Base-by-base conservation (phyloP, 1,140 invertebrate species). In the Hormaphis cornu region DNA sequence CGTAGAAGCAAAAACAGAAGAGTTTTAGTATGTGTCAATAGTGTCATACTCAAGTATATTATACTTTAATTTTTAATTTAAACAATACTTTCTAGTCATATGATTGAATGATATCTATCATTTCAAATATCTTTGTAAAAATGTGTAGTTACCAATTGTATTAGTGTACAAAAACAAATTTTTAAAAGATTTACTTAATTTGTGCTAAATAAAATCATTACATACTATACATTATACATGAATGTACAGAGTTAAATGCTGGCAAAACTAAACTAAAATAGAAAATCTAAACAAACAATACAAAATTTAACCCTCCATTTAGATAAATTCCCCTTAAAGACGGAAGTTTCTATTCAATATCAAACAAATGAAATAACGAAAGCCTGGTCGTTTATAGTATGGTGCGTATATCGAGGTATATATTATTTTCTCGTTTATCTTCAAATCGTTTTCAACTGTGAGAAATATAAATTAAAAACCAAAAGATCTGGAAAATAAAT, bases 231-330 rank as follows among this genome's bases (percentile, higher is more conserved):
- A n/a, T n/a, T n/a, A n/a, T n/a, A n/a, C n/a, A n/a, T n/a, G n/a
- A n/a, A n/a, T n/a, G n/a, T n/a, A n/a, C n/a, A n/a, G n/a, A n/a
- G 14, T 56, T 22, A 37, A 56, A 24, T 37, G 5, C 20, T 8
- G 20, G 6, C 18, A 40, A 8, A 58, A 58, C 33, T 37, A 24
- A 5, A 56, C 40, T 58, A 37, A 22, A 24, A 24, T 58, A 12
- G 7, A 40, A 37, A 37, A 40, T 40, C 33, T 33, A 20, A 18
- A 14, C 20, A 58, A 3, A 40, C 5, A 22, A 40, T 58, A 58
- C 24, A 37, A 56, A 58, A 58, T 40, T 40, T 56, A 56, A 56
- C 37, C 24, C 30, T 58, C 7, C 33, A 18, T 37, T 56, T 56
- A 22, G 20, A 40, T 58, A 58, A 58, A 58, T 24, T 10, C 54